Evolutionary conservation across 2,888 invertebrate genomes (phyloP), one percentile per base, ranked within the genome.

Genomic region (Drosophila paracracens): DNA sequence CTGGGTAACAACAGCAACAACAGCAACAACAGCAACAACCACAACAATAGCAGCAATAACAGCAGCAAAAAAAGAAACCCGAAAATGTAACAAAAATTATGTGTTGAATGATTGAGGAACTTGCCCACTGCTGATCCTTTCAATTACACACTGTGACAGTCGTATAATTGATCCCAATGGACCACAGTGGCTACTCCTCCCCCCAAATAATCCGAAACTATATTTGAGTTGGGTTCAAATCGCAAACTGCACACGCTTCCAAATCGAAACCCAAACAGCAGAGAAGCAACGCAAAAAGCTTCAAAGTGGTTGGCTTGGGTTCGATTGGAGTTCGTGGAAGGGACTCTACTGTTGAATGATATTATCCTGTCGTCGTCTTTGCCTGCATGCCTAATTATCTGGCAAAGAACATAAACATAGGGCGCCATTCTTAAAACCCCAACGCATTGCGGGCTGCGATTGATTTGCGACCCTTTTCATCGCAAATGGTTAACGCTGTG

Each of bases 121-220:
- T 64, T 69, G 50, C 50, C 74, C 79, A n/a, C 33, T 18, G 38
- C 64, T 84, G 89, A 84, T 90, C 91, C 88, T 90, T 88, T 90
- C 87, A 88, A 90, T 88, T 88, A 90, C 89, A 84, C 89, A 90
- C 86, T 88, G 88, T 88, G 87, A 88, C 87, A 90, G 88, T 81
- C 91, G 58, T 77, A 88, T 88, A 88, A 88, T 88, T 90, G 89
- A 89, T 90, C 87, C 87, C 90, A 75, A 76, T 76, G 90, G 87
- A 88, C 85, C 74, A 43, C 75, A 79, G 59, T 60, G 60, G 69
- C 29, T 36, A 10, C 43, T 46, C 8, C 16, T 25, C 8, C 8
- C 4, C 8, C 69, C 54, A 33, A 36, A 35, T 3, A 2, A 13
- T 18, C 36, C 25, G 56, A 53, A 83, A 86, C 86, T 86, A 83